Evolutionary conservation across 37 sponge, comb jelly and placozoan species (phyloP), one percentile per base, ranked within the genome.

Genomic region (Aphrocallistes beatrix): DNA sequence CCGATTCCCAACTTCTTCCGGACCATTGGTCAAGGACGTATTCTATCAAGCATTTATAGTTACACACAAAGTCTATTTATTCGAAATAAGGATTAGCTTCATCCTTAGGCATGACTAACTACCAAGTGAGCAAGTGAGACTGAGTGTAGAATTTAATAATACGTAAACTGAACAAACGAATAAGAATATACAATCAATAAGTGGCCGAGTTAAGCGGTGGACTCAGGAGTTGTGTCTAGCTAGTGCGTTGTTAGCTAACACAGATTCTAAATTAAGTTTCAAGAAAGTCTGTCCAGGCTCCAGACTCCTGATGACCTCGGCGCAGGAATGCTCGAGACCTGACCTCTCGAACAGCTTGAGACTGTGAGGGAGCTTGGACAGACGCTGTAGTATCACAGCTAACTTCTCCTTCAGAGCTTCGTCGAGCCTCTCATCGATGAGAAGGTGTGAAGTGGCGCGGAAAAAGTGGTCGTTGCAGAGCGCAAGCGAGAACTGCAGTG

Each of bases 181-280:
- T n/a, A n/a, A n/a, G n/a, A n/a, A n/a, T n/a, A n/a, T n/a, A n/a
- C n/a, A n/a, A n/a, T n/a, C n/a, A n/a, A n/a, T n/a, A n/a, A n/a
- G n/a, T n/a, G n/a, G n/a, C n/a, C n/a, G n/a, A n/a, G n/a, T n/a
- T n/a, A n/a, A n/a, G n/a, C n/a, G n/a, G n/a, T n/a, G n/a, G n/a
- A n/a, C n/a, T n/a, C n/a, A n/a, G n/a, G n/a, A n/a, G 75, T 60
- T 60, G 75, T 60, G 75, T 60, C 75, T 21, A 13, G 75, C 75
- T 60, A 60, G 75, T 25, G 75, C 75, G 3, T 25, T 19, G 34
- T 60, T 60, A 60, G 75, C 75, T 8, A 60, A 30, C n/a, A 60
- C 75, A 3, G 75, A 60, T 13, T 60, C 75, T 25, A 60, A 25
- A 13, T 60, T 60, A 32, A 60, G 75, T 13, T 60, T 60, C 21